phyloP scores from a whole-genome alignment of 2,797 vertebrate genomes.

The Gallinago solitaria region DNA sequence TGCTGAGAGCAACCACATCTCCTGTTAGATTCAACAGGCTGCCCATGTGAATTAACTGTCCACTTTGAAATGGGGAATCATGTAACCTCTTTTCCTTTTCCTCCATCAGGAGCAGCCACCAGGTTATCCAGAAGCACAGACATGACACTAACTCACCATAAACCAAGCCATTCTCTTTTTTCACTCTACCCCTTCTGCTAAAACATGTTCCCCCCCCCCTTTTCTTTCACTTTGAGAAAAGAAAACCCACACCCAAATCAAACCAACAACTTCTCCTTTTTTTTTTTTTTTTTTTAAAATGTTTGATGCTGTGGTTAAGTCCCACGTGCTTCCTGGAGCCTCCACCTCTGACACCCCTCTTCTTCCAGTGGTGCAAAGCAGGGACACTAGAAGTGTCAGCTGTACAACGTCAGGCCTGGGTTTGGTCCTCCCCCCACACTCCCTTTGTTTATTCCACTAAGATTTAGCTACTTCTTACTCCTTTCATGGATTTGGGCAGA shows the following conservation, averaged over 20 bases:
- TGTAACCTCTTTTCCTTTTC: background rate
- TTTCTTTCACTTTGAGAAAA: background rate
- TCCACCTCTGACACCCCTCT: background rate
- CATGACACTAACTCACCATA: background rate
- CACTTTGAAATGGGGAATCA: background rate
- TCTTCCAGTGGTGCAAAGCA: background rate
- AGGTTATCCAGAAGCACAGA: background rate
- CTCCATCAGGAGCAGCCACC: background rate
- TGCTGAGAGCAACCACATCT: background rate
- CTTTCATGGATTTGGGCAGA: background rate
- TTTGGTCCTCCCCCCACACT: background rate
- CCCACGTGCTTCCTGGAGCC: background rate
- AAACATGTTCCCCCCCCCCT: accelerated
- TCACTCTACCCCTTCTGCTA: background rate
- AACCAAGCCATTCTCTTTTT: background rate
- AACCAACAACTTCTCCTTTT: background rate
- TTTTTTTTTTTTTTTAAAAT: background rate
- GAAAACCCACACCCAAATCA: background rate
- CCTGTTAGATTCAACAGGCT: background rate
- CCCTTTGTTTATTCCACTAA: background rate
- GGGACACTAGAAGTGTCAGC: background rate
- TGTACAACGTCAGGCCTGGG: accelerated
- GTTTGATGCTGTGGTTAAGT: accelerated
- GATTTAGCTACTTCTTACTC: background rate
- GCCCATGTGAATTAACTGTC: background rate